phyloP scores from a whole-genome alignment of 1,140 invertebrate genomes.

The Nylanderia fulva region DNA sequence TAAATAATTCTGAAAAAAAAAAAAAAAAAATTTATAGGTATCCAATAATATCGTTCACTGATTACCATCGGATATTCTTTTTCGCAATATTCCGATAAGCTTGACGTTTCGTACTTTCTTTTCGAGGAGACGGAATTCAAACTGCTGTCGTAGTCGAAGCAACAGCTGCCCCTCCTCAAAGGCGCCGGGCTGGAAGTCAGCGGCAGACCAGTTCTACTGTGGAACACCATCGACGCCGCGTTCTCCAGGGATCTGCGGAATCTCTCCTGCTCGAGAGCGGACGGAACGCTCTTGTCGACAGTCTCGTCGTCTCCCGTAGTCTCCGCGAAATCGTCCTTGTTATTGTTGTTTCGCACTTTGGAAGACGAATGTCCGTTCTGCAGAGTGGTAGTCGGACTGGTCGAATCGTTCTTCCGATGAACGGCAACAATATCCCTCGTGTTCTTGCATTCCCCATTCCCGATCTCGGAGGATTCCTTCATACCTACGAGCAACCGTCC shows the following conservation, averaged over 20 bases:
- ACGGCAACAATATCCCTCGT: conserved; percentile 12
- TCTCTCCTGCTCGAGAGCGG: conserved; percentile 89
- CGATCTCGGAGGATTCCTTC: conserved; percentile 1
- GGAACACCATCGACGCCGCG: conserved; percentile 94
- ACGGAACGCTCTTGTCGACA: conserved; percentile 87
- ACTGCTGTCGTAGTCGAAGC: conserved; percentile 95
- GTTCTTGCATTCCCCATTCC: background rate
- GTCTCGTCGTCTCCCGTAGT: conserved; percentile 73
- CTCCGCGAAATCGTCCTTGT: background rate
- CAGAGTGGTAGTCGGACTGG: background rate
- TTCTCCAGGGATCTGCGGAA: conserved; percentile 92
- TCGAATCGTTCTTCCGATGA: conserved; percentile 28
- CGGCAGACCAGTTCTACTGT: conserved; percentile 92
- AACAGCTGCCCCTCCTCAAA: conserved; percentile 90
- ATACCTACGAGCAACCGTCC: conserved; percentile 56
- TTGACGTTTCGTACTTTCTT: conserved; percentile 88
- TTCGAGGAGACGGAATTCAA: conserved; percentile 93
- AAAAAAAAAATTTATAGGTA: background rate
- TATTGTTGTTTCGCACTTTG: conserved; percentile 58
- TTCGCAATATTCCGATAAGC: background rate
- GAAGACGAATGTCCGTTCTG: conserved; percentile 64
- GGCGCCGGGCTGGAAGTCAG: conserved; percentile 96
- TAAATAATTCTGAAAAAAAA: background rate
- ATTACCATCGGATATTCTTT: background rate
- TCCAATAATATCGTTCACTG: background rate